phyloP scores from a whole-genome alignment of 2,113 vertebrate genomes.

The Aphyosemion australe region DNA sequence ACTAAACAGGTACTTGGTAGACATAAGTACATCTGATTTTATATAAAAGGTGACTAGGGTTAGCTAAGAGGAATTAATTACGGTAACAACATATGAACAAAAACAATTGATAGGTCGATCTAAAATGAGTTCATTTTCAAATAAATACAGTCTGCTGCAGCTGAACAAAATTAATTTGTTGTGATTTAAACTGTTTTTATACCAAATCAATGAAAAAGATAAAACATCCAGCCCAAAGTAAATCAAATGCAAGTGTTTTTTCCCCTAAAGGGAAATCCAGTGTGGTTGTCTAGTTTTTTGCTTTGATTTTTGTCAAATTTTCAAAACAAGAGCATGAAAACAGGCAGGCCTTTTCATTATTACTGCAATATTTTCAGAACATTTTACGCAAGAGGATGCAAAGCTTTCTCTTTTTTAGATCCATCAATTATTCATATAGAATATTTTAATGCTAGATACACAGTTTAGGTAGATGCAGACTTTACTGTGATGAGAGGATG shows the following conservation, averaged over 20 bases:
- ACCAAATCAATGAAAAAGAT: too few species aligned
- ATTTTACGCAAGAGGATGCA: slow-evolving; percentile 21
- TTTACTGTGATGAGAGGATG: slow-evolving; percentile 30
- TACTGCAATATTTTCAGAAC: slow-evolving; percentile 13
- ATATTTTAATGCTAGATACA: slow-evolving; percentile 47
- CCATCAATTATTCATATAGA: slow-evolving; percentile 57
- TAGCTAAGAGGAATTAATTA: too few species aligned
- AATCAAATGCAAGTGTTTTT: too few species aligned
- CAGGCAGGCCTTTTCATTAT: slow-evolving; percentile 16
- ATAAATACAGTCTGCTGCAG: background rate
- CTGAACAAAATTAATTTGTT: background rate
- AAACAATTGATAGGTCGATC: too few species aligned
- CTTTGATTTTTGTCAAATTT: background rate
- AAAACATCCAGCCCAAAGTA: too few species aligned
- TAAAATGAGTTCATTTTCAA: too few species aligned
- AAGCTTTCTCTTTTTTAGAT: slow-evolving; percentile 24
- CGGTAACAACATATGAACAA: too few species aligned
- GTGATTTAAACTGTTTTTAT: too few species aligned
- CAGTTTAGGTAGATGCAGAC: slow-evolving; percentile 44
- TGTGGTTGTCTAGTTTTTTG: background rate
- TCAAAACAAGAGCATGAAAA: background rate
- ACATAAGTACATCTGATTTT: too few species aligned
- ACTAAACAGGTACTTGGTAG: too few species aligned
- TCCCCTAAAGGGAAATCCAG: too few species aligned
- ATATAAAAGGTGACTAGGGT: too few species aligned